Conservation (phyloP, 2,113 vertebrate genomes). For the Gorsachius goisagi region DNA sequence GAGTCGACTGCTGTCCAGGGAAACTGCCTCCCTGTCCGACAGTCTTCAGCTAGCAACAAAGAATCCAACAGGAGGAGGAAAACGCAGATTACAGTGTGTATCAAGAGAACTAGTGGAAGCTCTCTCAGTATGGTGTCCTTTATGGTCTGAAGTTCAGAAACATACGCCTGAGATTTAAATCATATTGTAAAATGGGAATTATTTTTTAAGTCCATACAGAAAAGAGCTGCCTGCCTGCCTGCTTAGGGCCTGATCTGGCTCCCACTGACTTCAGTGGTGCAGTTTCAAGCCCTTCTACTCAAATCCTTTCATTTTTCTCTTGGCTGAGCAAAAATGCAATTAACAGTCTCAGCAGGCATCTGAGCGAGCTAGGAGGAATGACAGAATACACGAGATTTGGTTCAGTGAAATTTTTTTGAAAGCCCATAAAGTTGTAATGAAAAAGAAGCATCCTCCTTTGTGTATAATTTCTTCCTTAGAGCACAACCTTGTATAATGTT, state of each 20-base stretch:
- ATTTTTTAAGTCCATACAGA: neutral
- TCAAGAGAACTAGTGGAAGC: neutral
- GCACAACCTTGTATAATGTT: neutral
- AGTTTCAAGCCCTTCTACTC: constrained; percentile 2
- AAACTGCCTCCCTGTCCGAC: neutral
- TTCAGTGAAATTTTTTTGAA: constrained; percentile 19
- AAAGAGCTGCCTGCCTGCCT: neutral
- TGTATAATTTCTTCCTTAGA: constrained; percentile 9
- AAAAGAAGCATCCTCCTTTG: constrained; percentile 20
- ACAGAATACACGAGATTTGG: neutral
- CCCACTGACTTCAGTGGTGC: neutral
- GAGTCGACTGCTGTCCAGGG: neutral
- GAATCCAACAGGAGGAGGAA: neutral
- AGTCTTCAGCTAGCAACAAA: neutral
- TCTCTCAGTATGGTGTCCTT: neutral
- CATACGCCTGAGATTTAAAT: neutral
- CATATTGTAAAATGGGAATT: neutral
- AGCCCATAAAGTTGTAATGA: constrained; percentile 25
- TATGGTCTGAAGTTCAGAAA: neutral
- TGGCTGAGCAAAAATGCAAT: constrained; percentile 50
- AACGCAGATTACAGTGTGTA: neutral
- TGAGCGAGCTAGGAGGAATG: neutral
- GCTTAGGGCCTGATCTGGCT: neutral
- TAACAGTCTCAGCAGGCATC: constrained; percentile 35
- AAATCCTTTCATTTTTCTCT: constrained; percentile 46